Conservation (phyloP, 1,140 invertebrate genomes). For the Aphis craccivora region DNA sequence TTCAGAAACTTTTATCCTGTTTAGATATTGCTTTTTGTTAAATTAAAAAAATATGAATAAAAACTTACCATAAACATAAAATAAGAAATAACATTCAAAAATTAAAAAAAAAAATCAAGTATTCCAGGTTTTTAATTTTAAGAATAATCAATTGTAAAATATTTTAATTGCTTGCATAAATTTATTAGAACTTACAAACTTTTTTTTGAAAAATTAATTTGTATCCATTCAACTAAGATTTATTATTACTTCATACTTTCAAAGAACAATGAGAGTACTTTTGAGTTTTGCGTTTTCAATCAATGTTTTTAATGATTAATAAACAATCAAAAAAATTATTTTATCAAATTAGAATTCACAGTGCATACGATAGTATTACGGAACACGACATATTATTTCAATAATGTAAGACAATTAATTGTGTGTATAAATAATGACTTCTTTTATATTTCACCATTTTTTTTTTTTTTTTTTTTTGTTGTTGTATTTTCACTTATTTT, state of each 20-base stretch:
- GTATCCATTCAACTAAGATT: neutral
- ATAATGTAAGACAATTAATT: neutral
- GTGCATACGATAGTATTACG: neutral
- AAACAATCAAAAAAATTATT: neutral
- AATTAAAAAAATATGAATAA: neutral
- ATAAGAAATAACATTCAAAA: neutral
- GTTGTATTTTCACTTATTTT: too few species aligned
- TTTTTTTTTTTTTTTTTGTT: too few species aligned
- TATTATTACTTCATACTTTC: slow-evolving; percentile 12
- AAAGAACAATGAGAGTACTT: neutral
- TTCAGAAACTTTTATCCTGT: neutral
- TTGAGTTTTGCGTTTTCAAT: neutral
- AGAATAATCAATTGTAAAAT: neutral
- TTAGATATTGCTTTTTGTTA: neutral
- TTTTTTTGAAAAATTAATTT: neutral
- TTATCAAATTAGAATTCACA: neutral
- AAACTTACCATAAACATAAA: neutral
- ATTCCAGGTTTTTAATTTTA: neutral
- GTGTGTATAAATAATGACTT: neutral
- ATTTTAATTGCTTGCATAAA: neutral
- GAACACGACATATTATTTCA: neutral
- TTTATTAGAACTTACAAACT: neutral
- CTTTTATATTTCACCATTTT: neutral
- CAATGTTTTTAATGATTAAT: neutral
- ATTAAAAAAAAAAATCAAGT: neutral